These are phyloP conservation scores for Bombus superbus DNA, from an alignment of 1,140 invertebrate species.

Conservation along the genomic window DNA sequence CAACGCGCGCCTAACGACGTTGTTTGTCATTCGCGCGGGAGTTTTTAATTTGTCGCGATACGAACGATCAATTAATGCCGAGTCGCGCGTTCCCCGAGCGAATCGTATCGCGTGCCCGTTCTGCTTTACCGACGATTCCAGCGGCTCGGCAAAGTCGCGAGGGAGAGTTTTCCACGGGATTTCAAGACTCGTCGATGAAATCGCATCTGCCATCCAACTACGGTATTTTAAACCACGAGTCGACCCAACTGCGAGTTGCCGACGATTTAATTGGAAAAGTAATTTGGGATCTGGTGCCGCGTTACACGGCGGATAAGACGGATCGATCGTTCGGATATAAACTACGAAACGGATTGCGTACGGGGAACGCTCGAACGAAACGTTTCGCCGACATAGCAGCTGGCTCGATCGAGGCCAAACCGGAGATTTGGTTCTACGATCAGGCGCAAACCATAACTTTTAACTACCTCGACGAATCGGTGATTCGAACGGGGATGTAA, in stretches of 20 bases:
- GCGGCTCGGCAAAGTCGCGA: too few relatives aligned
- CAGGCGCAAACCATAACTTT: neutral
- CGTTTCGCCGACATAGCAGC: neutral
- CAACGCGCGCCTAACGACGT: neutral
- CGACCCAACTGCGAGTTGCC: neutral
- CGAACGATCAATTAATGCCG: neutral
- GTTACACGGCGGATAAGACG: neutral
- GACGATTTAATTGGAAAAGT: neutral
- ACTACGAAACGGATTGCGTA: neutral
- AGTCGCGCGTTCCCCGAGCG: neutral
- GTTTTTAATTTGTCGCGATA: neutral
- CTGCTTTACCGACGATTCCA: too few relatives aligned
- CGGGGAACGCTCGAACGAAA: neutral
- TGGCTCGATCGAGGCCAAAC: neutral
- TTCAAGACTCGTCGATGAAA: neutral
- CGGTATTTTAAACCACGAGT: neutral
- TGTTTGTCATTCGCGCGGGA: neutral
- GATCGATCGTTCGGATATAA: neutral
- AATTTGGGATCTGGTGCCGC: neutral
- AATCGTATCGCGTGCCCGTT: too few relatives aligned
- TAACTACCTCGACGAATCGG: slow-evolving; percentile 12
- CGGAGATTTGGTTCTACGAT: neutral
- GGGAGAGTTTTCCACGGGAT: neutral
- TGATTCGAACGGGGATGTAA: neutral
- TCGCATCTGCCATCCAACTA: too few relatives aligned